A percentile compares a stretch with the other conserved stretches of the same genome.
phyloP scores from a whole-genome alignment of 2,888 invertebrate species.

The Lymantria dispar region DNA sequence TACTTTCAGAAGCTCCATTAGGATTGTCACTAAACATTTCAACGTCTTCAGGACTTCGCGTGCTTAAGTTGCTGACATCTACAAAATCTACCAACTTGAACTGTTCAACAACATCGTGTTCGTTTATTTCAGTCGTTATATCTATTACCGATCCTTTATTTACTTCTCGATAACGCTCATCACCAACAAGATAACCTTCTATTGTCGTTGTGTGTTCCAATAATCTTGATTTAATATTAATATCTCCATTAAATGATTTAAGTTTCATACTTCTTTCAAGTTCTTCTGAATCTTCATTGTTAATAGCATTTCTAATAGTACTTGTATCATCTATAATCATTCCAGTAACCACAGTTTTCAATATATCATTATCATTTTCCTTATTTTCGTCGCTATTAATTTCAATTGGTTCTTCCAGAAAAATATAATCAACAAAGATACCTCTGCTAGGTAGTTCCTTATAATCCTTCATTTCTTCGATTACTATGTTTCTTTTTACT shows the following conservation, averaged over 20 bases:
- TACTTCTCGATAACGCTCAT: constrained; percentile 1
- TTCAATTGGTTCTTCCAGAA: constrained; percentile 42
- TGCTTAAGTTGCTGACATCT: constrained; percentile 50
- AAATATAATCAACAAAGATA: constrained; percentile 53
- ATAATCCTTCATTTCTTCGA: constrained; percentile 31
- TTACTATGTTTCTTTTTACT: constrained; percentile 32
- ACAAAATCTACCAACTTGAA: constrained; percentile 44
- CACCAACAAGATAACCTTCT: constrained; percentile 29
- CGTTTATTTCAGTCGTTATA: constrained; percentile 17
- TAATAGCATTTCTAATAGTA: neutral
- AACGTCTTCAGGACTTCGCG: constrained; percentile 48
- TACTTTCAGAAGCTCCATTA: constrained; percentile 12
- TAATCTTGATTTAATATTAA: neutral
- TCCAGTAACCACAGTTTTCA: constrained; percentile 7
- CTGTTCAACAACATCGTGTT: constrained; percentile 18
- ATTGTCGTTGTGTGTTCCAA: constrained; percentile 16
- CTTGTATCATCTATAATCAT: constrained; percentile 6
- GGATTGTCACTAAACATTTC: constrained; percentile 40
- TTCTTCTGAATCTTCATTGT: neutral
- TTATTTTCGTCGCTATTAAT: constrained; percentile 3
- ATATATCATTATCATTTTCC: neutral
- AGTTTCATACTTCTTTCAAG: neutral
- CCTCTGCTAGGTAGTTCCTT: constrained; percentile 24
- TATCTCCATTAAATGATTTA: neutral
- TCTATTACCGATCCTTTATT: constrained; percentile 3